Percentiles rank a stretch among this genome's conserved stretches.
Evolutionary conservation across 2,113 vertebrate genomes (phyloP).

Genomic region (Silurus glanis): DNA sequence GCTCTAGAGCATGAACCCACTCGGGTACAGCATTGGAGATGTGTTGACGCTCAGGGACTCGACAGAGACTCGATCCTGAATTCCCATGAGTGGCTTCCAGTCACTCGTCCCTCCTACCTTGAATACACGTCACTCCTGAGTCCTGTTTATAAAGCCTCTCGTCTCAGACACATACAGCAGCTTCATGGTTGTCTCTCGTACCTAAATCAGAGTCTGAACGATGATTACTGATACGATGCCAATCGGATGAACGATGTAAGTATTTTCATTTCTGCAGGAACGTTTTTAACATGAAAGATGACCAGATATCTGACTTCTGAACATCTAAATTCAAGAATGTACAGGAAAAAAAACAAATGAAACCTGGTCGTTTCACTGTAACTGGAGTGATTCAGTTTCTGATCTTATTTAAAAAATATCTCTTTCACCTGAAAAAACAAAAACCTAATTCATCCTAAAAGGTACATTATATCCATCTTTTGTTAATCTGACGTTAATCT

Average conservation of each 20-base stretch:
- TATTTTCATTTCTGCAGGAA: background rate
- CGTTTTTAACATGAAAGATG: background rate
- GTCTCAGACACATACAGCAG: background rate
- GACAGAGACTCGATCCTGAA: background rate
- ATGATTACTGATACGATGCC: background rate
- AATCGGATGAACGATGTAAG: background rate
- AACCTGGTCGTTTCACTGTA: no score
- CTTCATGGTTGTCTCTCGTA: background rate
- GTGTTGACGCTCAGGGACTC: conserved; percentile 19
- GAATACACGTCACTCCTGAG: background rate
- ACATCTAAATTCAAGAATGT: background rate
- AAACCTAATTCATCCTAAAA: no score
- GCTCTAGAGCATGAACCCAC: background rate
- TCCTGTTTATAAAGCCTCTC: background rate
- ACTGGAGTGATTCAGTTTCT: no score
- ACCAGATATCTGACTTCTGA: background rate
- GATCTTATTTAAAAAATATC: no score
- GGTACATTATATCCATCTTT: no score
- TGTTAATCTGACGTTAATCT: no score
- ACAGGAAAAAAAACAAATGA: no score
- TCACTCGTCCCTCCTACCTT: conserved; percentile 40
- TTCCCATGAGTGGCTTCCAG: conserved; percentile 29
- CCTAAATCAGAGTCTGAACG: background rate
- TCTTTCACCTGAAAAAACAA: no score
- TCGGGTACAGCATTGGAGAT: conserved; percentile 21